Conservation (phyloP, 2,797 vertebrate genomes). For the Limosa lapponica region DNA sequence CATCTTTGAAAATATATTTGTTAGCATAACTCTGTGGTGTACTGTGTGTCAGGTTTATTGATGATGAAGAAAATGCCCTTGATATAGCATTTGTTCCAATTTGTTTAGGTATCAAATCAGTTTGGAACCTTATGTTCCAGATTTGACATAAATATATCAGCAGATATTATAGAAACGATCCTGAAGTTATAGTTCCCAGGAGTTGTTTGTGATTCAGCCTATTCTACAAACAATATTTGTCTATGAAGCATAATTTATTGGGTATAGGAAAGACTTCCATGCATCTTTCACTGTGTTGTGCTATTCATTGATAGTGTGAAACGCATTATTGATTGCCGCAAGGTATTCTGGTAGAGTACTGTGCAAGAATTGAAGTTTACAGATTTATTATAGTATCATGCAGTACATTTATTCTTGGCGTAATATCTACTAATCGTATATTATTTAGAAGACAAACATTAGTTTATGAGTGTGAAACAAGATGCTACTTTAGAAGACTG, state of each 20-base stretch:
- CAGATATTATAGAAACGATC: not conserved
- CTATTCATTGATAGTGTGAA: conserved; percentile 2
- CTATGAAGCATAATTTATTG: not conserved
- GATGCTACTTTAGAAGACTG: conserved; percentile 7
- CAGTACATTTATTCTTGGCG: conserved; percentile 26
- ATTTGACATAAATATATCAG: conserved; percentile 24
- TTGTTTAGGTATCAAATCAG: not conserved
- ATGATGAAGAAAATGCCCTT: not conserved
- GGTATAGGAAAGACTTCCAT: not conserved
- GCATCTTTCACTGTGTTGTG: conserved; percentile 14
- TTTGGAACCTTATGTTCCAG: not conserved
- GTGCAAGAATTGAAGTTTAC: not conserved
- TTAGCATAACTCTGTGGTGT: not conserved
- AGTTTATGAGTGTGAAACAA: conserved; percentile 15
- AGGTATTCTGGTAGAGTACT: not conserved
- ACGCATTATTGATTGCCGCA: conserved; percentile 3
- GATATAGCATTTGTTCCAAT: not conserved
- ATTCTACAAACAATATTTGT: not conserved
- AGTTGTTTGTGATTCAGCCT: not conserved
- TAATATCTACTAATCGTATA: conserved; percentile 11
- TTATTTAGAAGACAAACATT: conserved; percentile 48
- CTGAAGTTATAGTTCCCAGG: conserved; percentile 4
- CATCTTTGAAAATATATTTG: not conserved
- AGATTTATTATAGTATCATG: not conserved
- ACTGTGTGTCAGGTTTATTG: not conserved